These are phyloP conservation scores for Polymixis lichenea DNA, from an alignment of 2,888 invertebrate genomes.

Conservation along the genomic window DNA sequence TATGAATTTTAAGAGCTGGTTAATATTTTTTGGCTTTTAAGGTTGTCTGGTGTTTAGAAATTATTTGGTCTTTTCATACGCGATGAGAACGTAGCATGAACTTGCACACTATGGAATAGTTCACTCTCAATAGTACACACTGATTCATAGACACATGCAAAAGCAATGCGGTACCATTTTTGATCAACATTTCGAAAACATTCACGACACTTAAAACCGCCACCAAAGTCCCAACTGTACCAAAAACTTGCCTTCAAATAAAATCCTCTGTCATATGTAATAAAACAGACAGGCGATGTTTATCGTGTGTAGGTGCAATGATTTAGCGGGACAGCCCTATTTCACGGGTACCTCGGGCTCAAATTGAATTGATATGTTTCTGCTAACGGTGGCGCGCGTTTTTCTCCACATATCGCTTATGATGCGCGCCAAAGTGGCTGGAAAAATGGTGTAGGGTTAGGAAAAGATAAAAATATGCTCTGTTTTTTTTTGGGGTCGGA, in stretches of 20 bases:
- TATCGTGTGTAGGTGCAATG: constrained; percentile 83
- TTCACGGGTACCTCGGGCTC: constrained; percentile 82
- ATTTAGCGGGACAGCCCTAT: constrained; percentile 86
- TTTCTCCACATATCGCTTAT: constrained; percentile 88
- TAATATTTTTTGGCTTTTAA: constrained; percentile 40
- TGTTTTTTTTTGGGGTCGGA: not conserved
- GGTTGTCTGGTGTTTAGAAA: constrained; percentile 9
- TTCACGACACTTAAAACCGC: constrained; percentile 21
- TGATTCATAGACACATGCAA: constrained; percentile 25
- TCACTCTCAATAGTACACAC: not conserved
- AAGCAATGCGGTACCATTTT: constrained; percentile 17
- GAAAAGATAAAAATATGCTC: constrained; percentile 39
- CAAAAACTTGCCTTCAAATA: constrained; percentile 48
- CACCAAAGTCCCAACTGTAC: constrained; percentile 22
- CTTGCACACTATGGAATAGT: not conserved
- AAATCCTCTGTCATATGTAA: constrained; percentile 82
- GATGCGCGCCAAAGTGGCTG: constrained; percentile 84
- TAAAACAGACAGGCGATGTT: constrained; percentile 88
- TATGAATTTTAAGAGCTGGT: constrained; percentile 53
- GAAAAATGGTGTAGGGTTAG: constrained; percentile 81
- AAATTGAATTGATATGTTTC: constrained; percentile 91
- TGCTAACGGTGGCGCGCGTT: constrained; percentile 86
- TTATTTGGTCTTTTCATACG: constrained; percentile 2
- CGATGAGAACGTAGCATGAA: not conserved
- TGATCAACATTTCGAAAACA: constrained; percentile 34